These are phyloP conservation scores for Amblyopsis hoosieri DNA, from an alignment of 2,797 vertebrate species.

Conservation along the genomic window DNA sequence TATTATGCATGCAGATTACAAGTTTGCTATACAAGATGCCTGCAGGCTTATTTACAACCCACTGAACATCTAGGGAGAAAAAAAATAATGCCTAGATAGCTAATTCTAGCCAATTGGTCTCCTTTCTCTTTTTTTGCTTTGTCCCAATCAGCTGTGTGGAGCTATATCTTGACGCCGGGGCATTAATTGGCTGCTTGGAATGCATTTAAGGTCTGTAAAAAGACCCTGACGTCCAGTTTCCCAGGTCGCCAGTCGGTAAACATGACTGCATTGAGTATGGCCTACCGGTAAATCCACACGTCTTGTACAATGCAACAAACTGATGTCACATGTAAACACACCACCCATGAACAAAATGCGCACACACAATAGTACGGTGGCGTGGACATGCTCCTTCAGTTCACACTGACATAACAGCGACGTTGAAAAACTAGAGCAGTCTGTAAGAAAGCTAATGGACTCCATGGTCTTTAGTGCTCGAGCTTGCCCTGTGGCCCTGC, in stretches of 20 bases:
- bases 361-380: background rate
- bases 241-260: too few relatives aligned
- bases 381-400: background rate
- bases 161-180: slow-evolving; percentile 26
- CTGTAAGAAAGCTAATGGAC: slow-evolving; percentile 25
- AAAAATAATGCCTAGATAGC: slow-evolving; percentile 33
- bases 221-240: slow-evolving; percentile 29
- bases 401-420: background rate
- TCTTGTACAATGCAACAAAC: background rate
- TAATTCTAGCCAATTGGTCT: slow-evolving; percentile 54
- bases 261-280: too few relatives aligned
- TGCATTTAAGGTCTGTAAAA: slow-evolving; percentile 44
- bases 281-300: background rate
- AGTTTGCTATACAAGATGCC: slow-evolving; percentile 43
- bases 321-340: background rate
- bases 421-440: slow-evolving; percentile 12
- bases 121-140: slow-evolving; percentile 34
- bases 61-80: slow-evolving; percentile 35
- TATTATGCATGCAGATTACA: slow-evolving; percentile 53
- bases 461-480: slow-evolving; percentile 17
- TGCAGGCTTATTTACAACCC: slow-evolving; percentile 49
- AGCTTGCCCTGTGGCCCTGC: slow-evolving; percentile 16
- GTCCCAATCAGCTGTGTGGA: slow-evolving; percentile 55
- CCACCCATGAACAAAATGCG: background rate
- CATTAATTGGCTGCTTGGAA: slow-evolving; percentile 34